A percentile compares a stretch with the other conserved stretches of the same genome.
Evolutionary conservation across 2,888 invertebrate species (phyloP).

Genomic region (Ormyrus rosae): DNA sequence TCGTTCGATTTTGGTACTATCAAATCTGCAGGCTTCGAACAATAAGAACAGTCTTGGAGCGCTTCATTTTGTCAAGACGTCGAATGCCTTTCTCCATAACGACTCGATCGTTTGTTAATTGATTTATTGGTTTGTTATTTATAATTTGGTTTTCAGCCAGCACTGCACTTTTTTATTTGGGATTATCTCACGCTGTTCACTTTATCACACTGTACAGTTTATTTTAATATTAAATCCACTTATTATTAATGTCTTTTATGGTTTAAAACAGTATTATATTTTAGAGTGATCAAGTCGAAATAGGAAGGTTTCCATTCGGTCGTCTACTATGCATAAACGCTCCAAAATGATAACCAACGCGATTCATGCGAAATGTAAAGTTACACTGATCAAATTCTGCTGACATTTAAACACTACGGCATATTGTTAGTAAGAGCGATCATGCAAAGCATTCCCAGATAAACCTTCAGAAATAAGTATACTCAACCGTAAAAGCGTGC

Average conservation of each 20-base stretch:
- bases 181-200: constrained; percentile 4
- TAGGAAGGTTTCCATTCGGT: background rate
- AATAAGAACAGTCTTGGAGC: constrained; percentile 61
- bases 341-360: constrained; percentile 23
- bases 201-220: background rate
- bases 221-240: background rate
- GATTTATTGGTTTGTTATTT: constrained; percentile 4
- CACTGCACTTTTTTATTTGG: constrained; percentile 2
- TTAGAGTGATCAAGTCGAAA: constrained; percentile 29
- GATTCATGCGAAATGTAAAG: constrained; percentile 21
- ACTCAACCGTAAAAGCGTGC: no score
- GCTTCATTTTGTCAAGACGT: background rate
- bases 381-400: constrained; percentile 5
- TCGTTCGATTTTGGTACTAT: no score
- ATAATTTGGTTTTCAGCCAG: background rate
- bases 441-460: background rate
- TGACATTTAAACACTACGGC: constrained; percentile 1
- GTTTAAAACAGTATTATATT: background rate
- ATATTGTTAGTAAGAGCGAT: background rate
- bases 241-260: background rate
- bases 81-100: background rate
- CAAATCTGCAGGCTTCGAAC: constrained; percentile 64
- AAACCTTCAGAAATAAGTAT: background rate
- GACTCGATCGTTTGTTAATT: constrained; percentile 24
- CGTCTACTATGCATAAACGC: background rate